Evolutionary conservation across 2,888 invertebrate genomes (phyloP).

Genomic region (Chrysolina haemoptera): DNA sequence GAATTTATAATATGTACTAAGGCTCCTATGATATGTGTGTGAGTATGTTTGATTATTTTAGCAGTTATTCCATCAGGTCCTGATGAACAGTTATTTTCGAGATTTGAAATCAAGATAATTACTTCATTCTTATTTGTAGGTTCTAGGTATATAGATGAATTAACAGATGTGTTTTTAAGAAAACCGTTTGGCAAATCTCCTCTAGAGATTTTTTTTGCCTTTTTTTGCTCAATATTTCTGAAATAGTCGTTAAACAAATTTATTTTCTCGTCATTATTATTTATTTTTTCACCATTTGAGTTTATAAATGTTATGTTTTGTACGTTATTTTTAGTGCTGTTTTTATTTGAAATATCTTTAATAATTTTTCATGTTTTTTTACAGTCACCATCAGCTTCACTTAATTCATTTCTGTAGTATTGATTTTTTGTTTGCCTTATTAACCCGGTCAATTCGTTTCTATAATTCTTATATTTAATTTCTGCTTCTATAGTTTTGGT

Average conservation of each 20-base stretch:
- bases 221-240: conserved; percentile 9
- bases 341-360: conserved; percentile 5
- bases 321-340: not conserved
- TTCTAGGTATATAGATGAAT: conserved; percentile 1
- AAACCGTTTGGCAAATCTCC: too few relatives aligned
- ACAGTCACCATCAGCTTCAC: conserved; percentile 8
- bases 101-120: conserved; percentile 13
- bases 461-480: conserved; percentile 17
- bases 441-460: not conserved
- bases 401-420: conserved; percentile 23
- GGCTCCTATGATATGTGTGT: conserved; percentile 9
- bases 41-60: conserved; percentile 6
- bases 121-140: conserved; percentile 12
- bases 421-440: conserved; percentile 22
- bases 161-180: conserved; percentile 12
- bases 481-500: conserved; percentile 9
- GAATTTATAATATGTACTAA: conserved; percentile 21
- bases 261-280: conserved; percentile 7
- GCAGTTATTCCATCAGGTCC: conserved; percentile 2
- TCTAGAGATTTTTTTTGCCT: not conserved
- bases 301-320: conserved; percentile 9
- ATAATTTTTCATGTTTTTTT: conserved; percentile 18
- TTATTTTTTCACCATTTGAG: conserved; percentile 19
- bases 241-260: conserved; percentile 20
- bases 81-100: conserved; percentile 16